Evolutionary conservation across 1,140 invertebrate genomes (phyloP).

Genomic region (Archegozetes longisetosus): DNA sequence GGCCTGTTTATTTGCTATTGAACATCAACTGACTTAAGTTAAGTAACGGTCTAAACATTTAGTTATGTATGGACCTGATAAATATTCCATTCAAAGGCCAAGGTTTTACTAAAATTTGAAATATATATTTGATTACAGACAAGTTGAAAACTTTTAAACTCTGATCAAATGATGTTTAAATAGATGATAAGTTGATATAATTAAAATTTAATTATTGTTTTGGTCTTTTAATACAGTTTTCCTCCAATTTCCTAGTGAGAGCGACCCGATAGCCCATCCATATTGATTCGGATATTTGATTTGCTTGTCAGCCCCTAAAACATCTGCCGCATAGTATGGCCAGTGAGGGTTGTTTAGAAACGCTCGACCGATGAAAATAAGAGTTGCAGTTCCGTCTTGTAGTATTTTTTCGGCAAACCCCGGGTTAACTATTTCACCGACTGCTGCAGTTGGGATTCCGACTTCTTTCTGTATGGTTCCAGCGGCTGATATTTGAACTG

Average conservation of each 20-base stretch:
- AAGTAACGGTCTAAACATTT: no score
- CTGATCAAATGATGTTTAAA: no score
- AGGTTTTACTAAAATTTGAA: no score
- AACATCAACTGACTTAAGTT: no score
- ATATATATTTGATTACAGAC: no score
- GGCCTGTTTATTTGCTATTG: no score
- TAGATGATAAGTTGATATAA: no score
- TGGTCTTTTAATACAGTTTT: not conserved
- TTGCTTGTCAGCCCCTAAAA: not conserved
- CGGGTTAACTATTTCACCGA: slow-evolving; percentile 1
- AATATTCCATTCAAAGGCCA: no score
- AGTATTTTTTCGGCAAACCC: not conserved
- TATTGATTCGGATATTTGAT: not conserved
- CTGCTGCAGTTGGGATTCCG: not conserved
- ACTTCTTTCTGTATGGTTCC: not conserved
- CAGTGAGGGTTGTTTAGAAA: slow-evolving; percentile 1
- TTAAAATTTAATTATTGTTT: not conserved
- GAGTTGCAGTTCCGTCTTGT: not conserved
- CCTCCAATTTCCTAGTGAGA: not conserved
- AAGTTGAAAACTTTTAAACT: no score
- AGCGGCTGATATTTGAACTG: not conserved
- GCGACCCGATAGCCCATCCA: not conserved
- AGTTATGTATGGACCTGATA: no score
- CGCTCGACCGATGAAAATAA: not conserved
- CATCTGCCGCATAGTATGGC: not conserved